Percentiles rank a stretch among this genome's conserved stretches.
Evolutionary conservation across 2,888 invertebrate species (phyloP).

Genomic region (Eristalinus aeneus): DNA sequence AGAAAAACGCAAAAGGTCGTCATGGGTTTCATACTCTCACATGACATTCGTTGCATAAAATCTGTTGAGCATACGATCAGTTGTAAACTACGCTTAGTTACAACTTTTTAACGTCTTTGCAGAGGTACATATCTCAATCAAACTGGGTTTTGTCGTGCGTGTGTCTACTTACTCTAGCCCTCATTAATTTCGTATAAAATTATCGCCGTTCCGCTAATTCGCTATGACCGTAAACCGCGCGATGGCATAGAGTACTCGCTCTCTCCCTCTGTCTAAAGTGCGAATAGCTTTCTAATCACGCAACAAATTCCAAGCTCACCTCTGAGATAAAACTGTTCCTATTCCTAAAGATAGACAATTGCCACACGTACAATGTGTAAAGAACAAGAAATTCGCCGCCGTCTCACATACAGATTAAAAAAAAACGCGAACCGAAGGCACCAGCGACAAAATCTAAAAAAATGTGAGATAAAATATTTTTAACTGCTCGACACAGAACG

Average conservation of each 20-base stretch:
- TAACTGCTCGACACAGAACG: conserved; percentile 31
- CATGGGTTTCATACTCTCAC: neutral
- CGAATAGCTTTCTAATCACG: conserved; percentile 3
- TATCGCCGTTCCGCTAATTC: neutral
- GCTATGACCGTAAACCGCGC: neutral
- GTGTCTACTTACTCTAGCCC: neutral
- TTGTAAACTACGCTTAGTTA: neutral
- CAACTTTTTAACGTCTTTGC: neutral
- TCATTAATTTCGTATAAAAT: neutral
- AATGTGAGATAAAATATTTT: conserved; percentile 52
- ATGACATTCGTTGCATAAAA: neutral
- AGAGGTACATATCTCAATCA: neutral
- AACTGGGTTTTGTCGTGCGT: neutral
- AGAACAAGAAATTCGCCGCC: conserved; percentile 1
- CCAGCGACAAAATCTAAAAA: neutral
- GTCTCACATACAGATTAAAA: conserved; percentile 23
- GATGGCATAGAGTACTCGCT: neutral
- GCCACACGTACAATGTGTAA: neutral
- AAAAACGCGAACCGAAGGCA: neutral
- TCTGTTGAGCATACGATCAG: neutral
- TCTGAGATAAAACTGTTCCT: conserved; percentile 12
- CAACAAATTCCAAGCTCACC: neutral
- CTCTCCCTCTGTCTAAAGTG: neutral
- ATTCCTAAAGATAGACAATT: conserved; percentile 10
- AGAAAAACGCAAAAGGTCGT: neutral